Evolutionary conservation across 2,797 vertebrate genomes (phyloP).

Genomic region (Spheniscus humboldti): DNA sequence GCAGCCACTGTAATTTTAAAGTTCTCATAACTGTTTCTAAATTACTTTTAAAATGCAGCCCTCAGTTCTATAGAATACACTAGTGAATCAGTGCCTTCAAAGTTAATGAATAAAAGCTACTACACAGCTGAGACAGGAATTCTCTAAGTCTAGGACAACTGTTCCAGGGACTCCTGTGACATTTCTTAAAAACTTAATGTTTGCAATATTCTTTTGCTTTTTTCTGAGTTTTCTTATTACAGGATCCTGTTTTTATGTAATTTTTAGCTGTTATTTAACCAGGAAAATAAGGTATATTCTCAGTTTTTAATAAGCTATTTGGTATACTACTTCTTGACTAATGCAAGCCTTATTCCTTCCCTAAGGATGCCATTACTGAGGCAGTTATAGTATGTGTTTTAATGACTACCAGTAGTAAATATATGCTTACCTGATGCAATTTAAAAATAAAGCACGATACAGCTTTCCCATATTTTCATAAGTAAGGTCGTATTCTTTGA

Average conservation of each 20-base stretch:
- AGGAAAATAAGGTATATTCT: slow-evolving; percentile 49
- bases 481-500: not conserved
- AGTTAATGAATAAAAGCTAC: slow-evolving; percentile 41
- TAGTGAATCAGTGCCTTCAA: slow-evolving; percentile 41
- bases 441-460: slow-evolving; percentile 4
- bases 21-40: not conserved
- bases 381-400: not conserved
- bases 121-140: not conserved
- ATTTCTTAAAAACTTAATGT: not conserved
- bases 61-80: slow-evolving; percentile 3
- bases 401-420: slow-evolving; percentile 4
- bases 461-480: slow-evolving; percentile 27
- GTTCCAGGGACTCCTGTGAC: not conserved
- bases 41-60: slow-evolving; percentile 5
- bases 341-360: slow-evolving; percentile 10
- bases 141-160: not conserved
- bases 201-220: not conserved
- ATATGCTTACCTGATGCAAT: not conserved
- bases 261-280: slow-evolving; percentile 55
- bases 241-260: slow-evolving; percentile 26
- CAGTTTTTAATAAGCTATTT: slow-evolving; percentile 57
- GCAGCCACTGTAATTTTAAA: not conserved
- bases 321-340: not conserved
- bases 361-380: slow-evolving; percentile 19
- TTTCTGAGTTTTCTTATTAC: slow-evolving; percentile 41